Evolutionary conservation across 2,797 vertebrate genomes (phyloP), one percentile per base, ranked within the genome.

Genomic region (Liparis tanakae): DNA sequence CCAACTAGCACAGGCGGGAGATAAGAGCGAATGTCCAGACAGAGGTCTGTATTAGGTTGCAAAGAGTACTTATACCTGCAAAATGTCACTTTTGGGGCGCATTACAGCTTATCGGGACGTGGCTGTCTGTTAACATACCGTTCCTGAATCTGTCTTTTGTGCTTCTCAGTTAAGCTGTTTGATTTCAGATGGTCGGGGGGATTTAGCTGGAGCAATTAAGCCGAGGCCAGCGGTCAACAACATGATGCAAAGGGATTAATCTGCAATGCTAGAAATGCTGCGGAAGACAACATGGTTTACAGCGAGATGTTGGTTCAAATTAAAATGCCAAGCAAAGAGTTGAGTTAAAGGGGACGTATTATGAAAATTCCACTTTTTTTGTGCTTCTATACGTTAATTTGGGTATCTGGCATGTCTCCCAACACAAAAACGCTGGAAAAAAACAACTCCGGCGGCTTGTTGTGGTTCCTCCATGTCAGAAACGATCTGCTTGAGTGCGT

Each of bases 1-100:
- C 79, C 83, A 87, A 84, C 64, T 61, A 79, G 67, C 66, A 77
- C 72, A 60, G 67, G 60, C 61, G 36, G 34, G 10, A 70, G 85
- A 89, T 85, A 85, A 83, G 71, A 65, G 62, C 18, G 1, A 18
- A 9, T 18, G 62, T 68, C 54, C 68, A 67, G 44, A 70, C 72
- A 62, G 39, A 76, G 41, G 63, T 18, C 12, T 67, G 50, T 48
- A 30, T 43, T 8, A 59, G 25, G 37, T 71, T 58, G 55, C 34
- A 53, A 14, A 60, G 59, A 53, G 41, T 3, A n/a, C 17, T 61
- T 34, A 14, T 50, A 76, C 10, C 57, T 68, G 36, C 18, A 44
- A 12, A 63, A 51, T 44, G 17, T 15, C 56, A 4, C 20, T 51
- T 75, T 39, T 7, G 18, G 15, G 7, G 10, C 7, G 34, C 9